Evolutionary conservation across 1,140 invertebrate genomes (phyloP).

Genomic region (Phthorimaea operculella): DNA sequence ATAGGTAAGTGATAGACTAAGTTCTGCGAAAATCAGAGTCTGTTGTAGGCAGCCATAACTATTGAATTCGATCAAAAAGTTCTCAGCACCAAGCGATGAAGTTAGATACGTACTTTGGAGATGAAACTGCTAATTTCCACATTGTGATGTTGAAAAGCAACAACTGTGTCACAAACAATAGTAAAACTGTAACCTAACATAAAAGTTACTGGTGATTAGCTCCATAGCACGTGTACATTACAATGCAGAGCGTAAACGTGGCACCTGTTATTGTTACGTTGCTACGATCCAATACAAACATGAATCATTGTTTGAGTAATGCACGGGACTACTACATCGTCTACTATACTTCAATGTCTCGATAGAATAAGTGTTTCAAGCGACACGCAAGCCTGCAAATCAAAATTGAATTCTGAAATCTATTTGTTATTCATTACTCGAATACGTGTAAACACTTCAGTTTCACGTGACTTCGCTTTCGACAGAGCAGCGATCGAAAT

Average conservation of each 20-base stretch:
- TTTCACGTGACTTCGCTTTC: conserved; percentile 1
- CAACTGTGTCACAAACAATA: not conserved
- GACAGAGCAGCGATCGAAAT: not conserved
- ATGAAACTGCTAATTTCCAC: too few relatives aligned
- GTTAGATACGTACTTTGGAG: too few relatives aligned
- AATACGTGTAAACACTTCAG: not conserved
- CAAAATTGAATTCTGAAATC: not conserved
- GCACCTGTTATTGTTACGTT: not conserved
- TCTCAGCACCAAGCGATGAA: too few relatives aligned
- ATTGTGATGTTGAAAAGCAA: not conserved
- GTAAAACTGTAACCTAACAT: not conserved
- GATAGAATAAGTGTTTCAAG: not conserved
- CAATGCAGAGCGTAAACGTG: not conserved
- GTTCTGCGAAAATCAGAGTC: too few relatives aligned
- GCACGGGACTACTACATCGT: not conserved
- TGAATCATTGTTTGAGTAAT: conserved; percentile 3
- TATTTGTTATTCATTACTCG: not conserved
- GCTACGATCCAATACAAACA: not conserved
- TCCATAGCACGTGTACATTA: not conserved
- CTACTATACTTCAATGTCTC: not conserved
- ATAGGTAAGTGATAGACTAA: too few relatives aligned
- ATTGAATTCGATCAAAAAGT: too few relatives aligned
- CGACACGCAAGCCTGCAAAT: not conserved
- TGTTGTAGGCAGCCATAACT: too few relatives aligned
- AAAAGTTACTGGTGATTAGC: not conserved